phyloP scores from a whole-genome alignment of 2,113 vertebrate species.

The Mionectes macconnelli region DNA sequence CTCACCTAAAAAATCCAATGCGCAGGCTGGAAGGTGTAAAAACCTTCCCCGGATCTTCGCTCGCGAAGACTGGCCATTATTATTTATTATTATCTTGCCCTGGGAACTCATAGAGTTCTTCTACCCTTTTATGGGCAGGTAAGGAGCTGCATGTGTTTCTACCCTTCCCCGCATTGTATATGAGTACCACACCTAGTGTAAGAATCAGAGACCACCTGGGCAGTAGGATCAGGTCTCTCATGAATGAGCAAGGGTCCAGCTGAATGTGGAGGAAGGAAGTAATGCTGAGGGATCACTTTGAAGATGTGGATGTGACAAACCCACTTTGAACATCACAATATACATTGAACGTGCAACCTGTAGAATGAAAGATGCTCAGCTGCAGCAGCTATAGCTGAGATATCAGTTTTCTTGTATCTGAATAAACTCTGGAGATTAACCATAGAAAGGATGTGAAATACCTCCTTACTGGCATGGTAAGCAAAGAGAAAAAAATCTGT shows the following conservation, averaged over 20 bases:
- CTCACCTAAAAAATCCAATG: no score
- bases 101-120: not conserved
- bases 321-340: not conserved
- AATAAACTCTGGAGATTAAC: not conserved
- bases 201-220: not conserved
- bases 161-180: not conserved
- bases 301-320: not conserved
- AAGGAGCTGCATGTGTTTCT: not conserved
- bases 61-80: no score
- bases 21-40: no score
- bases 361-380: not conserved
- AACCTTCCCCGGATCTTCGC: no score
- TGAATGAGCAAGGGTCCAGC: not conserved
- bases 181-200: not conserved
- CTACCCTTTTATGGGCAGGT: not conserved
- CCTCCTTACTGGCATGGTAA: not conserved
- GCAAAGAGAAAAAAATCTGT: not conserved
- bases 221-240: not conserved
- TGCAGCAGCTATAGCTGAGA: not conserved
- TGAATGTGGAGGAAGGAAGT: fast-evolving
- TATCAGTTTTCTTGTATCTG: not conserved
- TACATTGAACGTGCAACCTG: not conserved
- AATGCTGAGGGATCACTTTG: not conserved
- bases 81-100: not conserved
- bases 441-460: not conserved